Evolutionary conservation across 2,797 vertebrate species (phyloP), one percentile per base, ranked within the genome.

Genomic region (Parauchenoglanis ngamensis): DNA sequence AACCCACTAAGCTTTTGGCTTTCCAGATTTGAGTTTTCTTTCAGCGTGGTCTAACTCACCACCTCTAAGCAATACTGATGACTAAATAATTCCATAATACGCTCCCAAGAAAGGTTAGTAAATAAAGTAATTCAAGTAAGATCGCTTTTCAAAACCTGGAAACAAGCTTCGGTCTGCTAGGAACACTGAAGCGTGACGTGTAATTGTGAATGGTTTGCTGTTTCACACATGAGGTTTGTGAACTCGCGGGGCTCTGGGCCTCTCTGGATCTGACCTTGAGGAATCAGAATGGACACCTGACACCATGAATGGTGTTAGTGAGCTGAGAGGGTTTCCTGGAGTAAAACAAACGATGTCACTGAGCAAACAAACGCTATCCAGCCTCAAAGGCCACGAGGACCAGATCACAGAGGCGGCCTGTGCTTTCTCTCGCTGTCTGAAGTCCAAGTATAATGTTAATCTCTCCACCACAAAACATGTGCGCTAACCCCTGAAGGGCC

Each of bases 331-430:
- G 90, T 92, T 91, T 91, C 88, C 85, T 87, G 59, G 91, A 94
- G 93, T 94, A 94, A 94, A 94, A 95, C 94, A 95, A 95, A 95
- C 94, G 46, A 93, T 93, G 94, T 94, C 91, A 91, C 92, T 90
- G 90, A 85, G 92, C 91, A 96, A 95, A 95, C 94, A 95, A 93
- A 93, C 92, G 90, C 92, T 93, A 91, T 93, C 90, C 91, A 88
- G 91, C 93, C 93, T 92, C 89, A 91, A 94, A 93, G 94, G 93
- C 92, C 90, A 91, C 91, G 90, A 1, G 90, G 92, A 93, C 95
- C 94, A 86, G 90, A 92, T 95, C 91, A 93, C 94, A 93, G 91
- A 88, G 93, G 93, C 93, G 56, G 72, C 52, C 88, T 86, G 80
- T 23, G 28, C 88, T 81, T 85, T 88, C 87, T 89, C 82, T 63